Percentiles rank a stretch among this genome's conserved stretches.
Evolutionary conservation across 2,797 vertebrate genomes (phyloP).

Genomic region (Semaprochilodus insignis): DNA sequence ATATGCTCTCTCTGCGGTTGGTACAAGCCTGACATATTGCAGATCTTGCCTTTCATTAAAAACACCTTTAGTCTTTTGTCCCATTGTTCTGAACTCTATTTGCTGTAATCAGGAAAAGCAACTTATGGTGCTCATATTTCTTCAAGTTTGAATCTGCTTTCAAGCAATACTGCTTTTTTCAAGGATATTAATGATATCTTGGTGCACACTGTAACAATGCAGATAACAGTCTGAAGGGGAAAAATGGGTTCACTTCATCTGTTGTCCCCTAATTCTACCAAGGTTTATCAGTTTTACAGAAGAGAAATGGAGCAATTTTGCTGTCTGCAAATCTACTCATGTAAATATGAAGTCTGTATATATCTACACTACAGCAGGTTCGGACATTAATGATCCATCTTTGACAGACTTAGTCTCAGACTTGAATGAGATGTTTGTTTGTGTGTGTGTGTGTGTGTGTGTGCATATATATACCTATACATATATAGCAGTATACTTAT

Average conservation of each 20-base stretch:
- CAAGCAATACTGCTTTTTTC: slow-evolving; percentile 44
- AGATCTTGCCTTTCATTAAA: slow-evolving; percentile 57
- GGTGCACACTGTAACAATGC: slow-evolving; percentile 35
- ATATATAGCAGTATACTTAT: no score
- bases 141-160: slow-evolving; percentile 48
- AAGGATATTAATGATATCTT: slow-evolving; percentile 60
- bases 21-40: slow-evolving; percentile 49
- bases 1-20: slow-evolving; percentile 37
- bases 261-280: slow-evolving; percentile 25
- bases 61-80: slow-evolving; percentile 39
- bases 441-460: no score
- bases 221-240: slow-evolving; percentile 35
- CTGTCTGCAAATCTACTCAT: slow-evolving; percentile 18
- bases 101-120: slow-evolving; percentile 60
- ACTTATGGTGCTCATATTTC: slow-evolving; percentile 55
- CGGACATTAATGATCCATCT: no score
- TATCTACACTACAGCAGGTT: neutral
- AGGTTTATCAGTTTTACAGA: slow-evolving; percentile 33
- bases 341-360: slow-evolving; percentile 14
- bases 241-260: slow-evolving; percentile 25
- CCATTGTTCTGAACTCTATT: slow-evolving; percentile 52
- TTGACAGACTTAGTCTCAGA: no score
- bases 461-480: no score
- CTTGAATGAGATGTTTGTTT: no score
- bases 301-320: slow-evolving; percentile 16